Evolutionary conservation across 2,888 invertebrate genomes (phyloP), one percentile per base, ranked within the genome.

Genomic region (Scaptomyza cyrtandrae): DNA sequence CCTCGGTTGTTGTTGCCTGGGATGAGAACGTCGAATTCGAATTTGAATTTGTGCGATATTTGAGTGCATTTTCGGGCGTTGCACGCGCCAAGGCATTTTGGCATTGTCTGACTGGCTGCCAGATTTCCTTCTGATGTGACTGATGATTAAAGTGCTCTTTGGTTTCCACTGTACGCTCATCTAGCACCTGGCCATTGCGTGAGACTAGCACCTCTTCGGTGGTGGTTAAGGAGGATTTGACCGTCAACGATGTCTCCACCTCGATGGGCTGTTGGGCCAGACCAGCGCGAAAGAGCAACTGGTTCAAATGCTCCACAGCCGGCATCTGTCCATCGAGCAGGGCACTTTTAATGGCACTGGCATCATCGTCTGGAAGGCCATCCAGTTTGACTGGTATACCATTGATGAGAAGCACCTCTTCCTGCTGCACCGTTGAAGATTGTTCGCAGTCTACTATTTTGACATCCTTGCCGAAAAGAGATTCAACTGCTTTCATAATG

Each of bases 401-500:
- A 91, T 95, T 95, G 80, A 95, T 95, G 81, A 95, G 92, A 45
- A 95, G 91, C 59, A 95, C 94, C 90, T 95, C 95, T 89, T 95
- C 95, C 89, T 95, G 95, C 64, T 94, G 93, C 59, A 95, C 94
- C 60, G 94, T 94, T n/a, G 95, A 95, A 73, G 95, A 95, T 85
- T 95, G 95, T 90, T 95, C 95, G 90, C 95, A 95, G 90, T 95
- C 95, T 64, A 95, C 94, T 71, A 95, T 95, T 92, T 95, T 94
- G 31, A 94, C 95, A 69, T 95, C 95, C 78, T 95, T 95, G 66
- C 95, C 95, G 72, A 95, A 93, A 77, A 95, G 94, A 74, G 95
- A 95, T 91, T 95, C 95, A 67, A 95, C 95, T 69, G 95, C 95
- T 86, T 95, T 95, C 89, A 95, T 94, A 78, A 95, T 95, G 91